phyloP scores from a whole-genome alignment of 2,797 vertebrate genomes.

The Toxotes lorentzi region DNA sequence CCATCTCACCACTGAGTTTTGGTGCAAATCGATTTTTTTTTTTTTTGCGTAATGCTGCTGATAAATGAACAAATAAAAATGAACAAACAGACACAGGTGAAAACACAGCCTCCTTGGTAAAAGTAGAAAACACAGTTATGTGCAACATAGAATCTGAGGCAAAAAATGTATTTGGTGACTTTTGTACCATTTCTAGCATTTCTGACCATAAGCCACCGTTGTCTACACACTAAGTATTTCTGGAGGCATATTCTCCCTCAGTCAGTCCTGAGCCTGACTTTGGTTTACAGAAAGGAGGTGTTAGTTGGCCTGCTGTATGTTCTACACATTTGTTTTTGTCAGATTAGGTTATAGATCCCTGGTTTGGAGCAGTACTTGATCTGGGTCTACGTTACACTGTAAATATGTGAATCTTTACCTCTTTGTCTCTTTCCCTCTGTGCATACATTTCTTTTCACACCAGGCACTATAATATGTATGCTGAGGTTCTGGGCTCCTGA shows the following conservation, averaged over 20 bases:
- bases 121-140: neutral
- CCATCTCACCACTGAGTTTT: no score
- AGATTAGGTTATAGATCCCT: neutral
- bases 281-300: neutral
- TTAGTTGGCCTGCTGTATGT: neutral
- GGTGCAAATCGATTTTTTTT: no score
- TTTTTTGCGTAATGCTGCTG: no score
- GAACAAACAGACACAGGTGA: no score
- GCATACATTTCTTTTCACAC: slow-evolving; percentile 2
- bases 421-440: neutral
- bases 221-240: neutral
- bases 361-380: slow-evolving; percentile 3
- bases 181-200: neutral
- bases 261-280: neutral
- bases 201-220: neutral
- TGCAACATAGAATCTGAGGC: neutral
- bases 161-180: neutral
- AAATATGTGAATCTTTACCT: neutral
- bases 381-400: neutral
- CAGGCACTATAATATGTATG: neutral
- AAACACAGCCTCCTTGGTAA: no score
- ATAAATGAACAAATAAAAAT: no score
- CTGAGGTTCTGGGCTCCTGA: neutral
- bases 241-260: neutral
- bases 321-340: neutral